These are phyloP conservation scores for Cotesia congregata DNA, from an alignment of 2,888 invertebrate genomes.

Conservation along the genomic window DNA sequence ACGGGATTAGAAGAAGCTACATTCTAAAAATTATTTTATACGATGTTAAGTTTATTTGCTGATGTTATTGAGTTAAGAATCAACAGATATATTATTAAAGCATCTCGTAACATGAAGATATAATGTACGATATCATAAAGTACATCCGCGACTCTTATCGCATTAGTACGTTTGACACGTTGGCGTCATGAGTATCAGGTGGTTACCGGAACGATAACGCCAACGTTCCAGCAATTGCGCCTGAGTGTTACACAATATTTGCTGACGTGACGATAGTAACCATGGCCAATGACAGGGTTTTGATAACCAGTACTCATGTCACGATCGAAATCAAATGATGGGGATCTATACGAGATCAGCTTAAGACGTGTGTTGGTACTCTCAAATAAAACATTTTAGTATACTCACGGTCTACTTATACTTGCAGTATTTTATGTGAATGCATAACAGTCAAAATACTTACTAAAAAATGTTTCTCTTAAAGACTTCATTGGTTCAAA, in stretches of 20 bases:
- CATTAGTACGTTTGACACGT: slow-evolving; percentile 37
- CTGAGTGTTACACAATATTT: slow-evolving; percentile 46
- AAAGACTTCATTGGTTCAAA: too few species aligned
- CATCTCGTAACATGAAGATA: neutral
- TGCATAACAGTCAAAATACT: neutral
- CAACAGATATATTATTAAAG: neutral
- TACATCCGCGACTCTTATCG: slow-evolving; percentile 28
- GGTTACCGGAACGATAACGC: slow-evolving; percentile 33
- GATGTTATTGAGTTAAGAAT: neutral
- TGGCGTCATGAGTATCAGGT: slow-evolving; percentile 40
- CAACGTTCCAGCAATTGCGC: slow-evolving; percentile 27
- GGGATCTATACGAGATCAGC: slow-evolving; percentile 32
- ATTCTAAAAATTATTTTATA: neutral
- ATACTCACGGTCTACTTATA: neutral
- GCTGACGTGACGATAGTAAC: slow-evolving; percentile 50
- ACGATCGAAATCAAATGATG: slow-evolving; percentile 51
- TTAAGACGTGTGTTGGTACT: neutral
- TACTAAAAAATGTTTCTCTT: too few species aligned
- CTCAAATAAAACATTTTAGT: slow-evolving; percentile 18
- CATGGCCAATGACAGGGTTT: slow-evolving; percentile 31
- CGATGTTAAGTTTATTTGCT: neutral
- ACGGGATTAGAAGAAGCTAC: too few species aligned
- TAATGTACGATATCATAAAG: slow-evolving; percentile 24
- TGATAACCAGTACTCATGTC: slow-evolving; percentile 46
- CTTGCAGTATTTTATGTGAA: neutral